A percentile compares a stretch with the other conserved stretches of the same genome.
These are phyloP conservation scores for Pitangus sulphuratus DNA, from an alignment of 2,797 vertebrate genomes.

Conservation along the genomic window DNA sequence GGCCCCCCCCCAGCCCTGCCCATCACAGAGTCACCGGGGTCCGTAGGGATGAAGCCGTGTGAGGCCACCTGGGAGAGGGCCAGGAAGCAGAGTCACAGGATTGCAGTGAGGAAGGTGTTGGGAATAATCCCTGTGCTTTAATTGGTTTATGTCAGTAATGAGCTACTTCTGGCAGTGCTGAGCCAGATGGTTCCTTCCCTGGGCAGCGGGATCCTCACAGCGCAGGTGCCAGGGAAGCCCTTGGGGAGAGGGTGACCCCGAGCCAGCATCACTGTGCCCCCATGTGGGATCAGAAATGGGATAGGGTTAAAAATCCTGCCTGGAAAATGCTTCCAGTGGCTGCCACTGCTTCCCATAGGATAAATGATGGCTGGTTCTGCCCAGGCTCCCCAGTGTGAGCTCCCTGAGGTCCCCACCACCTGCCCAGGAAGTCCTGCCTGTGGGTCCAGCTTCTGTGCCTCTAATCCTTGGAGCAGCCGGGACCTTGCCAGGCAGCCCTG, in stretches of 20 bases:
- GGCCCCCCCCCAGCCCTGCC: rapidly evolving
- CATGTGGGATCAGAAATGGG: neutral
- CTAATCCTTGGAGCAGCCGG: neutral
- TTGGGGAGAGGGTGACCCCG: neutral
- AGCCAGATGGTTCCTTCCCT: neutral
- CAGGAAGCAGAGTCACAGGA: neutral
- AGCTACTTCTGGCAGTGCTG: neutral
- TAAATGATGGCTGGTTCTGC: neutral
- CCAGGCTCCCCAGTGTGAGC: rapidly evolving
- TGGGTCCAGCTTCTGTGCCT: neutral
- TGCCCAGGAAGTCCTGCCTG: neutral
- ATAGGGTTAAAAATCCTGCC: neutral
- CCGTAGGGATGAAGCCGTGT: rapidly evolving
- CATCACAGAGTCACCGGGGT: neutral
- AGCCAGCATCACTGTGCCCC: neutral
- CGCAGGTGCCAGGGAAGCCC: neutral
- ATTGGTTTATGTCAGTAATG: neutral
- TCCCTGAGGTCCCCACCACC: neutral
- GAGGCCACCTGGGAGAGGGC: rapidly evolving
- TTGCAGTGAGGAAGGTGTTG: neutral
- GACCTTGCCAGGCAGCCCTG: neutral
- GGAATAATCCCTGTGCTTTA: neutral
- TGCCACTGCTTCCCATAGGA: neutral
- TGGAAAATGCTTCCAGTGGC: neutral
- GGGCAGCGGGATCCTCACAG: rapidly evolving